These are phyloP conservation scores for Dolichallabes microphthalmus DNA, from an alignment of 2,113 vertebrate species.

Conservation along the genomic window DNA sequence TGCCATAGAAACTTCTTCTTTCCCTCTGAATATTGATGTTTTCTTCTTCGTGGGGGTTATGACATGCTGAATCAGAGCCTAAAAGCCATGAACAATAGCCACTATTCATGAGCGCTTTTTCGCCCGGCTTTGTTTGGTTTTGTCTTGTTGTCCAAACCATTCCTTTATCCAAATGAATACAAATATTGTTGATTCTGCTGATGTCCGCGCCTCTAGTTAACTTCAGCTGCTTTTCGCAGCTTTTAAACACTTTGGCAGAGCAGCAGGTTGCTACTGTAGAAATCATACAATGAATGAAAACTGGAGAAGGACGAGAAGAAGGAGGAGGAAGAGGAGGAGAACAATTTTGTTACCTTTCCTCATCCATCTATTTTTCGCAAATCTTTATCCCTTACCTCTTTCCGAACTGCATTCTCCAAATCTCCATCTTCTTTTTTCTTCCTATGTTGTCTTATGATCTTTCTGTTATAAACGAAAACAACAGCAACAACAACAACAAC, in stretches of 20 bases:
- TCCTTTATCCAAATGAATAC: conserved; percentile 84
- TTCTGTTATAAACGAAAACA: not conserved
- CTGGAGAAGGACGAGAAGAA: conserved; percentile 62
- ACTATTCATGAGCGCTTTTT: conserved; percentile 82
- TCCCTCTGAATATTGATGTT: conserved; percentile 98
- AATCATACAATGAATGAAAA: conserved; percentile 76
- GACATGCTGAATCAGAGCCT: conserved; percentile 99
- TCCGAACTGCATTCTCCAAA: not conserved
- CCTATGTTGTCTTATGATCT: not conserved
- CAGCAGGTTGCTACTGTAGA: conserved; percentile 90
- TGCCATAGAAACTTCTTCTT: conserved; percentile 99
- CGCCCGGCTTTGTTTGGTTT: conserved; percentile 65
- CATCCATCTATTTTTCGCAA: not conserved
- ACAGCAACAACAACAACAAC: not conserved
- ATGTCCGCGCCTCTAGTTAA: conserved; percentile 81
- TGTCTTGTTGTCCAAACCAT: conserved; percentile 71
- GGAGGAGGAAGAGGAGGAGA: conserved; percentile 65
- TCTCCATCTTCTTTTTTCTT: conserved; percentile 1
- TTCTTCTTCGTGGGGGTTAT: conserved; percentile 99
- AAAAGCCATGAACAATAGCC: conserved; percentile 88
- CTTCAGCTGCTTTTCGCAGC: conserved; percentile 81
- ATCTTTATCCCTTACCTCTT: not conserved
- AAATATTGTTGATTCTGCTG: conserved; percentile 90
- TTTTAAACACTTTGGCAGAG: conserved; percentile 83
- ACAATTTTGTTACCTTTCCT: conserved; percentile 60